Percentiles rank a stretch among this genome's conserved stretches.
Conservation (phyloP, 2,113 vertebrate species). For the Pangasianodon hypophthalmus region DNA sequence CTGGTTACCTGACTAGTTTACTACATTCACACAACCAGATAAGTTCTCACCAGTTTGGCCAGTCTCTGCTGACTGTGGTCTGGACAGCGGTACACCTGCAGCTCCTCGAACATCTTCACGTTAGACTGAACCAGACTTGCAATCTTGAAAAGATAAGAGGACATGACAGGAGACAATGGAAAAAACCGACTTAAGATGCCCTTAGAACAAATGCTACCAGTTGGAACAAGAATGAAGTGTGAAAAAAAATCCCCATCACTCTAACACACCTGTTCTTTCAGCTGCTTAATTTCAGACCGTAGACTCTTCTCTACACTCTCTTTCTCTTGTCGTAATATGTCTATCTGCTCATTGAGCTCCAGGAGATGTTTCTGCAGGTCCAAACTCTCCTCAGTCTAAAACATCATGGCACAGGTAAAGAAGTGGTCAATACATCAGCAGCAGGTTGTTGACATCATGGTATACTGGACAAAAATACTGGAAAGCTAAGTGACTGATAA, state of each 20-base stretch:
- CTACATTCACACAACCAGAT: background rate
- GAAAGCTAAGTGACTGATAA: background rate
- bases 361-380: constrained; percentile 59
- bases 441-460: background rate
- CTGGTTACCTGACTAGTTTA: background rate
- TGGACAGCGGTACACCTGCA: constrained; percentile 52
- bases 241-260: background rate
- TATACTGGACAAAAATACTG: background rate
- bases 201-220: background rate
- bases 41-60: constrained; percentile 57
- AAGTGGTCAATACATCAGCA: background rate
- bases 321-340: constrained; percentile 50
- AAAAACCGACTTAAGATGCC: background rate
- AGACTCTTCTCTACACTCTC: constrained; percentile 58
- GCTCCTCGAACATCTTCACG: constrained; percentile 61
- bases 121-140: constrained; percentile 56
- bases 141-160: constrained; percentile 35
- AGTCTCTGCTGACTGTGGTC: constrained; percentile 60
- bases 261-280: constrained; percentile 59
- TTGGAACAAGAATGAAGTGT: background rate
- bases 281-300: constrained; percentile 51
- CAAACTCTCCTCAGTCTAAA: constrained; percentile 53
- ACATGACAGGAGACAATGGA: background rate
- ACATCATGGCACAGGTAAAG: background rate
- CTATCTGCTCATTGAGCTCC: constrained; percentile 59